Percentiles rank a stretch among this genome's conserved stretches.
Conservation (phyloP, 2,113 vertebrate genomes). For the Microcebus tavaratra region DNA sequence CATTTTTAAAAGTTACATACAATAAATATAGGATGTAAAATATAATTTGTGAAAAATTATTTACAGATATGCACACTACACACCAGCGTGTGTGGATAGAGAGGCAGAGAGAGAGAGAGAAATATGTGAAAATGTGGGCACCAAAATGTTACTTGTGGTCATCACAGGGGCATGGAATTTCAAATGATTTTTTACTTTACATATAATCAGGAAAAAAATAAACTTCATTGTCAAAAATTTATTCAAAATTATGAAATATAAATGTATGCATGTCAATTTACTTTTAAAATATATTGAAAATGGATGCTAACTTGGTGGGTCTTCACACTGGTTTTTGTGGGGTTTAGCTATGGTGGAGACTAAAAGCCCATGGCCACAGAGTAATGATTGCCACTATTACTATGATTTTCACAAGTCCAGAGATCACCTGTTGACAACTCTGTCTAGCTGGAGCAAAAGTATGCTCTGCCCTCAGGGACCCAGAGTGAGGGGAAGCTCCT, state of each 20-base stretch:
- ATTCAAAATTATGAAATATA: conserved; percentile 7
- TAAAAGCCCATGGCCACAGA: background rate
- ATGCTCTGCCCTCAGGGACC: background rate
- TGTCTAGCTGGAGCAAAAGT: background rate
- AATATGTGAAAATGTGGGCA: background rate
- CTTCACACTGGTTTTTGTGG: background rate
- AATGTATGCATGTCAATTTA: background rate
- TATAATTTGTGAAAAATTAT: background rate
- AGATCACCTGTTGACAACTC: background rate
- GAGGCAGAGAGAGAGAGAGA: background rate
- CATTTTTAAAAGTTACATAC: background rate
- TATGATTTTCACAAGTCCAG: background rate
- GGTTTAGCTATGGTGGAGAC: background rate
- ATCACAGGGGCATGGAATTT: background rate
- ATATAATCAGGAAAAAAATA: background rate
- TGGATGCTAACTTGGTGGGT: background rate
- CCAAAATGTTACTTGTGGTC: background rate
- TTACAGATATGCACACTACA: background rate
- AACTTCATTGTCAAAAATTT: background rate
- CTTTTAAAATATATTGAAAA: conserved; percentile 43
- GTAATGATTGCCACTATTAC: background rate
- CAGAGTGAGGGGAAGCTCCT: background rate
- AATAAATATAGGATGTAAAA: background rate
- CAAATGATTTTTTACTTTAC: conserved; percentile 29
- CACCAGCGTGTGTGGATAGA: background rate